phyloP scores from a whole-genome alignment of 1,140 invertebrate genomes.

The Drosophila orosa region DNA sequence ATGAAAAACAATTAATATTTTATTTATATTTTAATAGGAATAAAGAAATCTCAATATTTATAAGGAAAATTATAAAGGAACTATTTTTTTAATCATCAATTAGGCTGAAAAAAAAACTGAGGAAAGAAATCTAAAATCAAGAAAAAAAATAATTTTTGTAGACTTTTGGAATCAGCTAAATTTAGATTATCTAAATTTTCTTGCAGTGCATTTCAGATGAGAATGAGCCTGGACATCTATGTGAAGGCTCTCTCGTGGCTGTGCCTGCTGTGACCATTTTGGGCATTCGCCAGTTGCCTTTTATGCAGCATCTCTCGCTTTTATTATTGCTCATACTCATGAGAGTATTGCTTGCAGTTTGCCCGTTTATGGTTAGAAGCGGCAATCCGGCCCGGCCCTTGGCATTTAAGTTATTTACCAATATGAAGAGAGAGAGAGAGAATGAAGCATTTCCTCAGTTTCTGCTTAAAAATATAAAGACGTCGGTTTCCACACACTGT shows the following conservation, averaged over 20 bases:
- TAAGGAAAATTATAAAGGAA: neutral
- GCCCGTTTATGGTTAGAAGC: slow-evolving; percentile 72
- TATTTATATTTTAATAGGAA: too few species aligned
- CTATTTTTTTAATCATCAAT: neutral
- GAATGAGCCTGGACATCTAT: slow-evolving; percentile 21
- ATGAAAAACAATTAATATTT: neutral
- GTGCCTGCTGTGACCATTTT: slow-evolving; percentile 68
- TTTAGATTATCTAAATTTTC: neutral
- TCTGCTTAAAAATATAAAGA: slow-evolving; percentile 2
- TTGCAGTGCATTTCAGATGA: slow-evolving; percentile 11
- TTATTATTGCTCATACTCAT: slow-evolving; percentile 53
- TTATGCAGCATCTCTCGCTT: slow-evolving; percentile 67
- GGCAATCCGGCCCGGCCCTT: slow-evolving; percentile 41
- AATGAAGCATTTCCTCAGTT: slow-evolving; percentile 8
- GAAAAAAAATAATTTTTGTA: neutral
- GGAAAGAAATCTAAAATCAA: neutral
- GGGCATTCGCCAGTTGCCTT: slow-evolving; percentile 71
- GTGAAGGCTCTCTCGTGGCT: slow-evolving; percentile 24
- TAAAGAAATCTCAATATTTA: neutral
- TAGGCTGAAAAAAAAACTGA: neutral
- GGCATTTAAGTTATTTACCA: slow-evolving; percentile 41
- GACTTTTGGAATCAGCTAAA: too few species aligned
- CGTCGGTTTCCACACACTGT: slow-evolving; percentile 14
- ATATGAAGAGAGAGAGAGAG: slow-evolving; percentile 10
- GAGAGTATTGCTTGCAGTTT: slow-evolving; percentile 23